Evolutionary conservation across 2,888 invertebrate species (phyloP), one percentile per base, ranked within the genome.

Genomic region (Drosophila rellima): DNA sequence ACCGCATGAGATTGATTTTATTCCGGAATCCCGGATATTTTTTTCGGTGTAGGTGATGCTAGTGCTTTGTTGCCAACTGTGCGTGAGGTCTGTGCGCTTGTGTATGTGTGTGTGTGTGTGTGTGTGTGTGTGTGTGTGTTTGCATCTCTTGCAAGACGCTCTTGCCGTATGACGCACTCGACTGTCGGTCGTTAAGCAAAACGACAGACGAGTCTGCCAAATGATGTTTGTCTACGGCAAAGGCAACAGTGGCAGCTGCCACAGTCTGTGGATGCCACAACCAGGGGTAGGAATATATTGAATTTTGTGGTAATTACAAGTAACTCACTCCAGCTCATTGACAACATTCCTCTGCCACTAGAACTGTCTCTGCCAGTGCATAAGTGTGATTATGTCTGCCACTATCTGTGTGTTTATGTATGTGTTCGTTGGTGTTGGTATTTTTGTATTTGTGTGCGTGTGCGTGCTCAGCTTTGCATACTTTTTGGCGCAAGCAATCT

Each of bases 261-360:
- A 42, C 40, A 39, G 31, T 47, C 20, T 13, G 18, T 17, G 20
- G 37, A 6, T 15, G 44, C 37, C 51, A 29, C 59, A 44, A 52
- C 37, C 54, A 29, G 26, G 51, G 26, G 47, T 61, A 40, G 78
- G 64, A 70, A 66, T 80, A 80, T 88, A 83, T 84, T 88, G 87
- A 84, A 84, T 78, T 84, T 80, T 88, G 89, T 80, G 84, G 89
- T 84, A 84, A 88, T 84, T 84, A 84, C 84, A 83, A 88, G 87
- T 83, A 78, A 86, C 89, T 88, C 74, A 80, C 83, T 88, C 70
- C 72, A 80, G 81, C 72, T 74, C 84, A 83, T 78, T 80, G 78
- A 72, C 76, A 70, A 64, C 48, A 62, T 59, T 23, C 37, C 15
- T 20, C 20, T 15, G 11, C 18, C 40, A 5, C 40, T 13, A n/a